Evolutionary conservation across 2,113 vertebrate species (phyloP).

Genomic region (Bufo bufo): DNA sequence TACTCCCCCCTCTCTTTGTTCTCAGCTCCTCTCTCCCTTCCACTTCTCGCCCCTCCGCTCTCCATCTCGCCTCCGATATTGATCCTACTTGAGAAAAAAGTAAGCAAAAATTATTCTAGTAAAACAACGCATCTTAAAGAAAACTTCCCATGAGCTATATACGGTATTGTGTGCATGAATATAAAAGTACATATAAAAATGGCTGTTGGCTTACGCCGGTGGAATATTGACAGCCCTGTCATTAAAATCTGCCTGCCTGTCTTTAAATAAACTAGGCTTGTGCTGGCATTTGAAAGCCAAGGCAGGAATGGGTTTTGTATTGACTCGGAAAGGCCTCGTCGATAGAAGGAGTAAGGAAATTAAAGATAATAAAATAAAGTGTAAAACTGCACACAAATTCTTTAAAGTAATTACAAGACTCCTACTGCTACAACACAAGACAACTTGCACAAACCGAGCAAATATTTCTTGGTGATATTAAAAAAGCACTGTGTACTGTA

Average conservation of each 20-base stretch:
- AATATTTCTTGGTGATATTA: background rate
- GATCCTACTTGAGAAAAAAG: background rate
- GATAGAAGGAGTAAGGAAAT: conserved; percentile 68
- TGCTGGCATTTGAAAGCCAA: conserved; percentile 70
- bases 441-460: background rate
- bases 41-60: background rate
- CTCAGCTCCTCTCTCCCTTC: background rate
- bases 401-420: conserved; percentile 9
- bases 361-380: conserved; percentile 73
- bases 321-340: conserved; percentile 70
- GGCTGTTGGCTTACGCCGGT: conserved; percentile 58
- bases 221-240: conserved; percentile 69
- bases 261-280: conserved; percentile 72
- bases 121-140: background rate
- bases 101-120: background rate
- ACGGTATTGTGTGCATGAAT: background rate
- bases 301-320: conserved; percentile 67
- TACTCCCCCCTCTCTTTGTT: too few relatives aligned
- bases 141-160: background rate
- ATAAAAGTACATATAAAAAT: conserved; percentile 48
- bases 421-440: conserved; percentile 4
- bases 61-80: background rate
- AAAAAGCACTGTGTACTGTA: background rate
- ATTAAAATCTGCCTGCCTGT: conserved; percentile 68
- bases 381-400: conserved; percentile 60